These are phyloP conservation scores for Acinonyx jubatus DNA, from an alignment of 2,113 vertebrate genomes.

Conservation along the genomic window DNA sequence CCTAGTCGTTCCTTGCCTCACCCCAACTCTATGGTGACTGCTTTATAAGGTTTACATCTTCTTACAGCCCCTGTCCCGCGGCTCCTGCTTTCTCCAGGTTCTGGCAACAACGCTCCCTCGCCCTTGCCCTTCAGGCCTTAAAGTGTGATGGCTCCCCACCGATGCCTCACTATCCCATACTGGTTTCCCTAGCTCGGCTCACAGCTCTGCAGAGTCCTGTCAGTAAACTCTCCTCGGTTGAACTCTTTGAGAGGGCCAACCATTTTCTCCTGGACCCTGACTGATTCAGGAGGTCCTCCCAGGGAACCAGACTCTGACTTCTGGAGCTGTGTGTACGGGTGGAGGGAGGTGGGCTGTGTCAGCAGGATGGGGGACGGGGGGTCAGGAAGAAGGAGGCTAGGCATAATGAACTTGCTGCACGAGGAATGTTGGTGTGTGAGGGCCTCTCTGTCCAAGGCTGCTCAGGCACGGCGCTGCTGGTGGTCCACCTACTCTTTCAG, in stretches of 20 bases:
- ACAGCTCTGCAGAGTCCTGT: not conserved
- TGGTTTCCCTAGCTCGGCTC: not conserved
- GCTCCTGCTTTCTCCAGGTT: not conserved
- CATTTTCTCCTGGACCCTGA: not conserved
- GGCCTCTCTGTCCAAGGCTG: not conserved
- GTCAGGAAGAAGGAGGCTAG: not conserved
- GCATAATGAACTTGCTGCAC: accelerated
- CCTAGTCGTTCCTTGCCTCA: not conserved
- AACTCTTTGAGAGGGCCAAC: not conserved
- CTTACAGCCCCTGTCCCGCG: not conserved
- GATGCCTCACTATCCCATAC: accelerated
- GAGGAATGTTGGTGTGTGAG: not conserved
- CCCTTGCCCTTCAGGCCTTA: not conserved
- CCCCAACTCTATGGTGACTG: not conserved
- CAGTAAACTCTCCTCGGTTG: not conserved
- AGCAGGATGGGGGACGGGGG: not conserved
- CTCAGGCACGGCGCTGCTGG: not conserved
- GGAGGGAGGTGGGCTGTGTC: not conserved
- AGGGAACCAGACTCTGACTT: not conserved
- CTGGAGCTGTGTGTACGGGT: not conserved
- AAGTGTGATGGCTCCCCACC: accelerated
- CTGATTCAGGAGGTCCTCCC: not conserved
- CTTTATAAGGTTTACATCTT: not conserved
- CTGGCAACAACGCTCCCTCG: not conserved
- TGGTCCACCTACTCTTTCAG: not conserved